A percentile compares a stretch with the other conserved stretches of the same genome.
Evolutionary conservation across 1,140 invertebrate species (phyloP).

Genomic region (Dolichoris vasculosae): DNA sequence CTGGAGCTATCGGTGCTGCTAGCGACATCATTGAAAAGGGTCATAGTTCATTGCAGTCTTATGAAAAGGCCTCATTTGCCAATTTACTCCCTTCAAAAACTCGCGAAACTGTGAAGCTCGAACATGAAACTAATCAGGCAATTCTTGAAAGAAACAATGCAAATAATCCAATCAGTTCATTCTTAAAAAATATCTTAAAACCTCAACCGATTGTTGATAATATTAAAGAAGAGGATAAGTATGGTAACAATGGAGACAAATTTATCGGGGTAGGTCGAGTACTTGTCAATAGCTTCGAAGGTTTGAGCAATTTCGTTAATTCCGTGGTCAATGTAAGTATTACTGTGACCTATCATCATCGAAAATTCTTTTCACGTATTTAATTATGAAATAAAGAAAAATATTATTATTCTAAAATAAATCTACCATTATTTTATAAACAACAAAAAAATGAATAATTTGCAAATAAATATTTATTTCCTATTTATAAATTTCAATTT

Average conservation of each 20-base stretch:
- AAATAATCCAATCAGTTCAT: constrained; percentile 46
- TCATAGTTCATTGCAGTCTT: constrained; percentile 51
- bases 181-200: constrained; percentile 59
- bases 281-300: constrained; percentile 77
- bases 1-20: constrained; percentile 53
- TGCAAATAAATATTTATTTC: too few relatives aligned
- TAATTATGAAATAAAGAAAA: too few relatives aligned
- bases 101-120: constrained; percentile 62
- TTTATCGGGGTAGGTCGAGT: constrained; percentile 76
- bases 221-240: constrained; percentile 81
- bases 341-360: background rate
- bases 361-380: background rate
- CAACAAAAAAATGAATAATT: too few relatives aligned
- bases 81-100: constrained; percentile 54
- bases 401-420: too few relatives aligned
- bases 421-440: too few relatives aligned
- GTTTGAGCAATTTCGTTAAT: constrained; percentile 77
- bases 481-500: too few relatives aligned
- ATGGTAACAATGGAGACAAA: constrained; percentile 80
- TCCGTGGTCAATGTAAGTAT: constrained; percentile 73
- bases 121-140: constrained; percentile 60
- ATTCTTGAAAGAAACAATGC: constrained; percentile 62
- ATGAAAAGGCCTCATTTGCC: constrained; percentile 53
- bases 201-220: constrained; percentile 81
- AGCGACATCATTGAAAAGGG: constrained; percentile 55